Conservation (phyloP, 1,140 invertebrate species). For the Leptopilina boulardi region DNA sequence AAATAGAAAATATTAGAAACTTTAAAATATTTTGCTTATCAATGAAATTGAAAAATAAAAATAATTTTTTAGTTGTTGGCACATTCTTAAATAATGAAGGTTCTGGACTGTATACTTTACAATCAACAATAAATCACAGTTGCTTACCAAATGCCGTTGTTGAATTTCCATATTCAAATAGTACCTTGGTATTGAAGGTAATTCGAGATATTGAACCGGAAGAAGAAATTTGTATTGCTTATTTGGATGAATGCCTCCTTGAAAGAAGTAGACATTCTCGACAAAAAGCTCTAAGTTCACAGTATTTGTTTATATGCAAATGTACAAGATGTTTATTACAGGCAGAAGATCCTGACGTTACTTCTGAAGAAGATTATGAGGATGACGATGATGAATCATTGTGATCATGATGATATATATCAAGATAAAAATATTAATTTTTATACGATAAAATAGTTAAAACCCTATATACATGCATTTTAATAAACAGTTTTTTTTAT, state of each 20-base stretch:
- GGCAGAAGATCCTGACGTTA: conserved; percentile 86
- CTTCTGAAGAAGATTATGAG: conserved; percentile 71
- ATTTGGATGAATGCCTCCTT: conserved; percentile 90
- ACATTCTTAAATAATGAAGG: conserved; percentile 95
- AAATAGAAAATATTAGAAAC: background rate
- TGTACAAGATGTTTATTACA: conserved; percentile 89
- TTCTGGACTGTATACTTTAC: conserved; percentile 89
- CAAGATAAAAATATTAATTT: conserved; percentile 38
- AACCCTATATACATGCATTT: too few species aligned
- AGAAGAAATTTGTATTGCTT: conserved; percentile 94
- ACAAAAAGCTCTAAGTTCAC: conserved; percentile 87
- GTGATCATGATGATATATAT: conserved; percentile 51
- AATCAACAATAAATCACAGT: conserved; percentile 95
- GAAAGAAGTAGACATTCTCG: conserved; percentile 89
- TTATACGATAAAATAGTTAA: background rate
- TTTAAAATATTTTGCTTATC: too few species aligned
- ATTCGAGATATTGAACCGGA: conserved; percentile 84
- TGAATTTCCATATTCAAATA: conserved; percentile 90
- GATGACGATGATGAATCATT: conserved; percentile 59
- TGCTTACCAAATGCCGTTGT: conserved; percentile 92
- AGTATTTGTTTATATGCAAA: conserved; percentile 91
- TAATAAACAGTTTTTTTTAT: too few species aligned
- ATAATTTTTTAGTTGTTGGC: conserved; percentile 83
- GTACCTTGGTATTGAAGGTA: conserved; percentile 86
- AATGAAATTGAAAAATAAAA: conserved; percentile 19